Percentiles rank a stretch among this genome's conserved stretches.
Conservation (phyloP, 2,888 invertebrate genomes). For the Philereme transversata region DNA sequence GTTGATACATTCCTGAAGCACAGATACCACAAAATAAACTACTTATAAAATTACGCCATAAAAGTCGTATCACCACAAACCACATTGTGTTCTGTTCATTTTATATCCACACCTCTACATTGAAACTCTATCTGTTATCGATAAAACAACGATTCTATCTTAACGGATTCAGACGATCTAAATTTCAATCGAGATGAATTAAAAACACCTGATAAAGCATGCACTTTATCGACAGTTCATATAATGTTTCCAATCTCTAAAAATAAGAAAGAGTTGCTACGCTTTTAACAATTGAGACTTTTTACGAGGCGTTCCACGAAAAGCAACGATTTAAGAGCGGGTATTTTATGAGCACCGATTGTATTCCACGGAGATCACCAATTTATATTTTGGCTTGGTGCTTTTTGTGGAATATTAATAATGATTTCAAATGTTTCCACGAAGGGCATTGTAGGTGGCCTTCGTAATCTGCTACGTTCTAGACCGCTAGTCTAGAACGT, state of each 20-base stretch:
- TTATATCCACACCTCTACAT: constrained; percentile 46
- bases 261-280: not conserved
- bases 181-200: constrained; percentile 47
- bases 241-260: constrained; percentile 31
- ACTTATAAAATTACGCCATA: constrained; percentile 46
- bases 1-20: constrained; percentile 4
- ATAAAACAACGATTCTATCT: constrained; percentile 43
- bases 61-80: constrained; percentile 40
- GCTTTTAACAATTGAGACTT: too few relatives aligned
- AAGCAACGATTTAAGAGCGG: too few relatives aligned
- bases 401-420: too few relatives aligned
- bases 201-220: constrained; percentile 43
- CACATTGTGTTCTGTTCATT: constrained; percentile 46
- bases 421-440: too few relatives aligned
- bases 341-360: too few relatives aligned
- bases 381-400: too few relatives aligned
- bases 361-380: too few relatives aligned
- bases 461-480: too few relatives aligned
- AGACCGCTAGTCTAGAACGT: too few relatives aligned
- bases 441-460: too few relatives aligned
- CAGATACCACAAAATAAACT: constrained; percentile 44
- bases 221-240: constrained; percentile 38
- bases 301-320: too few relatives aligned
- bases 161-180: constrained; percentile 45
- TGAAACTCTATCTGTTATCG: constrained; percentile 49